A percentile compares a stretch with the other conserved stretches of the same genome.
Conservation (phyloP, 2,888 invertebrate species). For the Pachydiplax longipennis region DNA sequence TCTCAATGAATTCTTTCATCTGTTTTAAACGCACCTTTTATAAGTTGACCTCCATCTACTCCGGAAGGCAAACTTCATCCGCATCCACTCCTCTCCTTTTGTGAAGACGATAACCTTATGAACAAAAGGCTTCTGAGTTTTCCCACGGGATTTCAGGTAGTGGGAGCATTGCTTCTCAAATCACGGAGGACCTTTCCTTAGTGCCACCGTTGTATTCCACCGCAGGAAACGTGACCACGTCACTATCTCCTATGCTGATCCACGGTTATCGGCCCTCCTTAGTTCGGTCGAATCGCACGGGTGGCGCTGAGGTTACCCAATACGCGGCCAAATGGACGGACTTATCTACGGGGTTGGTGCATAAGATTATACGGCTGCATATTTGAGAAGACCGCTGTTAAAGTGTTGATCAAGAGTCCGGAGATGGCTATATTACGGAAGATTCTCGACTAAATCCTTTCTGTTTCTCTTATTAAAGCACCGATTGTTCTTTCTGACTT, state of each 20-base stretch:
- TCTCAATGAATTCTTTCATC: no score
- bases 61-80: not conserved
- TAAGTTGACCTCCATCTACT: no score
- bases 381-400: not conserved
- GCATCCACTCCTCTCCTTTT: not conserved
- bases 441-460: no score
- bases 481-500: no score
- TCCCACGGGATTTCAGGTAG: not conserved
- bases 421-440: not conserved
- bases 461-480: no score
- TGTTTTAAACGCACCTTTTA: no score
- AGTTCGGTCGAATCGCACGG: not conserved
- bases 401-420: not conserved
- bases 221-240: not conserved
- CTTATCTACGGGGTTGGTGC: not conserved
- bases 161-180: not conserved
- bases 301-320: not conserved
- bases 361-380: not conserved
- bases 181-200: not conserved
- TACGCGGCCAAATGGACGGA: not conserved
- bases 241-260: not conserved
- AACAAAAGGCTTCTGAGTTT: not conserved
- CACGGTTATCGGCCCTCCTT: not conserved
- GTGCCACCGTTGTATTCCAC: not conserved
- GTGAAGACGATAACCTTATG: not conserved